Conservation (phyloP, 1,140 invertebrate species). For the Drosophila melanica region DNA sequence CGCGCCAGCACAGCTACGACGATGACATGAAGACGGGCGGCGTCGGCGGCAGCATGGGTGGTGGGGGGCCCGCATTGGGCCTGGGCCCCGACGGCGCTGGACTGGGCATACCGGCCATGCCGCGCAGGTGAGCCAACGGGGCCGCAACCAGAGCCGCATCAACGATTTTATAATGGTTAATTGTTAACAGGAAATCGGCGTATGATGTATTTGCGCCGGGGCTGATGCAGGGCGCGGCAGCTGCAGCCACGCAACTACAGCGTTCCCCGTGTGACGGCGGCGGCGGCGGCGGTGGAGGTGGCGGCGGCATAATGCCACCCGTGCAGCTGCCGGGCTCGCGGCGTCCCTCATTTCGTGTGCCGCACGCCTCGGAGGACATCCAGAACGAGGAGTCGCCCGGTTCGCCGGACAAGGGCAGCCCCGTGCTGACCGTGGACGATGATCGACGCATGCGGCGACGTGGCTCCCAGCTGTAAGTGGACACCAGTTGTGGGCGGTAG, state of each 20-base stretch:
- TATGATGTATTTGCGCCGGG: constrained; percentile 89
- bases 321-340: constrained; percentile 84
- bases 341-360: constrained; percentile 88
- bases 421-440: constrained; percentile 88
- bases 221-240: constrained; percentile 63
- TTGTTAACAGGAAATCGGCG: constrained; percentile 87
- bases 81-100: constrained; percentile 84
- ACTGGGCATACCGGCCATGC: constrained; percentile 88
- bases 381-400: constrained; percentile 86
- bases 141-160: background rate
- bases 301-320: constrained; percentile 73
- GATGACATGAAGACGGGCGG: constrained; percentile 87
- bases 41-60: constrained; percentile 84
- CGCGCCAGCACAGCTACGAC: constrained; percentile 91
- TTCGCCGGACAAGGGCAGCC: constrained; percentile 81
- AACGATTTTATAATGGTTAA: constrained; percentile 7
- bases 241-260: constrained; percentile 62
- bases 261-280: constrained; percentile 67
- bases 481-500: background rate
- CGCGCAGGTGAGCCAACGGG: constrained; percentile 85
- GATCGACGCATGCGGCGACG: constrained; percentile 89
- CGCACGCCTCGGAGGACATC: constrained; percentile 85
- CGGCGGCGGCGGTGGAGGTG: background rate
- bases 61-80: constrained; percentile 84
- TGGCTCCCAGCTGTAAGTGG: constrained; percentile 91